These are phyloP conservation scores for Coelopa frigida DNA, from an alignment of 1,140 invertebrate species.

Conservation along the genomic window DNA sequence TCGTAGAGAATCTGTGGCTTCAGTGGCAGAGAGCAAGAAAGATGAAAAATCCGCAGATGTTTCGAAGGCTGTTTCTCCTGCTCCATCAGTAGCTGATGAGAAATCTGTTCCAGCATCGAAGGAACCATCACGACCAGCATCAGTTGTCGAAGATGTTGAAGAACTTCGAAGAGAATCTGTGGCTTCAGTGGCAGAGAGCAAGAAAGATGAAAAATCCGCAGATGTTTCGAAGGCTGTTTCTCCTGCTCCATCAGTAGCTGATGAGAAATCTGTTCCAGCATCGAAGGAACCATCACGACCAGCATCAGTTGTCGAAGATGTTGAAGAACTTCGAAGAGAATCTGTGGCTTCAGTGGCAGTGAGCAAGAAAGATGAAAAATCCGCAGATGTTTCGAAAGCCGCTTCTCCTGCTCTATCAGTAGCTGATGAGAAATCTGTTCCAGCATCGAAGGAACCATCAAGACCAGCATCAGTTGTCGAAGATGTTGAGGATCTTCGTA, in stretches of 20 bases:
- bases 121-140: slow-evolving; percentile 16
- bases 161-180: slow-evolving; percentile 13
- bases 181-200: slow-evolving; percentile 15
- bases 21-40: no score
- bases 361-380: slow-evolving; percentile 14
- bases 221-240: slow-evolving; percentile 5
- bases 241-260: slow-evolving; percentile 9
- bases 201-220: slow-evolving; percentile 10
- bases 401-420: no score
- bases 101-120: slow-evolving; percentile 14
- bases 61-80: no score
- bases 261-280: slow-evolving; percentile 13
- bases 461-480: slow-evolving; percentile 12
- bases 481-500: no score
- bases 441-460: slow-evolving; percentile 13
- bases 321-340: no score
- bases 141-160: slow-evolving; percentile 5
- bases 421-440: slow-evolving; percentile 13
- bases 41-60: no score
- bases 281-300: slow-evolving; percentile 25
- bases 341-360: no score
- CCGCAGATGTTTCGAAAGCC: no score
- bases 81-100: slow-evolving; percentile 6
- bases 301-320: no score
- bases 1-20: no score